phyloP scores from a whole-genome alignment of 2,113 vertebrate species.

The Antennarius striatus region DNA sequence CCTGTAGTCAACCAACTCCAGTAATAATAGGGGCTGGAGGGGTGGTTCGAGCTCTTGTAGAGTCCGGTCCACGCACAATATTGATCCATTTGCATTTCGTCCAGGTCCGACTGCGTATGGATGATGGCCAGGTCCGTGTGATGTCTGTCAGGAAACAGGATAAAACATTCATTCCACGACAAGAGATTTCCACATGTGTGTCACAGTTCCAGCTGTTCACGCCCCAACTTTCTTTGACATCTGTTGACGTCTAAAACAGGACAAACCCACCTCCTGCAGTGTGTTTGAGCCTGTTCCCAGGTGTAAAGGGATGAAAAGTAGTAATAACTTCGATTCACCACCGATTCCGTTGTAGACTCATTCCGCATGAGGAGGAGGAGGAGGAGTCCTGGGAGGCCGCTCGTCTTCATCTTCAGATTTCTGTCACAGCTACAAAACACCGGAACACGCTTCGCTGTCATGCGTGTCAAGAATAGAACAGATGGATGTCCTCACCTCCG shows the following conservation, averaged over 20 bases:
- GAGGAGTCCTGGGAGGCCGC: neutral
- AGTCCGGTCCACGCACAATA: slow-evolving; percentile 16
- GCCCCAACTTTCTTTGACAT: no score
- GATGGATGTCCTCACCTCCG: slow-evolving; percentile 1
- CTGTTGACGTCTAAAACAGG: neutral
- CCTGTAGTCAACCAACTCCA: neutral
- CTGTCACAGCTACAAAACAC: neutral
- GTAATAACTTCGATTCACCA: rapidly evolving
- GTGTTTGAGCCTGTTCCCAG: neutral
- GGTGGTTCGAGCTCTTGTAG: neutral
- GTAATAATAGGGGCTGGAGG: no score
- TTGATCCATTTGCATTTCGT: rapidly evolving
- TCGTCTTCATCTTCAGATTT: slow-evolving; percentile 4
- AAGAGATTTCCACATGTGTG: no score
- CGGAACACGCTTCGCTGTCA: no score
- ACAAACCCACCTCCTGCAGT: slow-evolving; percentile 28
- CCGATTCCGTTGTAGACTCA: slow-evolving; percentile 15
- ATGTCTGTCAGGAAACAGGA: neutral
- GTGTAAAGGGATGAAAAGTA: rapidly evolving
- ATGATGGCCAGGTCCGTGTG: slow-evolving; percentile 20
- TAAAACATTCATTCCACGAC: neutral
- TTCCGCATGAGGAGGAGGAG: slow-evolving; percentile 15
- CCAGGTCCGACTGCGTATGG: neutral
- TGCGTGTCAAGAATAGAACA: no score
- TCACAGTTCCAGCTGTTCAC: no score